Evolutionary conservation across 2,888 invertebrate species (phyloP), one percentile per base, ranked within the genome.

Genomic region (Adelognathus sp.): DNA sequence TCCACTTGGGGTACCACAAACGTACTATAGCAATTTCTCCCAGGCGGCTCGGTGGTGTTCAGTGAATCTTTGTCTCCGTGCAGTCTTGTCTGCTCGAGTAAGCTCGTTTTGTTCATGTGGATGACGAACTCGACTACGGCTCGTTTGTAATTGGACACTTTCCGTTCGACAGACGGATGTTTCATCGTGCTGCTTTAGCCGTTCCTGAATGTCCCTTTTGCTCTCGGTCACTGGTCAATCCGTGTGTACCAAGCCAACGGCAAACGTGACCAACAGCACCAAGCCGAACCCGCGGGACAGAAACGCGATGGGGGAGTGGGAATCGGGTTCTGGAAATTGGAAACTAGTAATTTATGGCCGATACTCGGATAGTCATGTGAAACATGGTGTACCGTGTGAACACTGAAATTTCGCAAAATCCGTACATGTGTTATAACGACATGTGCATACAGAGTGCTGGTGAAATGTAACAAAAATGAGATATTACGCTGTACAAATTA

Each of bases 341-440:
- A 88, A 89, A 86, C 86, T 82, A 67, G 86, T 88, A 89, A 89
- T 89, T 88, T 88, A 89, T 86, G 86, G 84, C 75, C 83, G 39
- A 82, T 46, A 27, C 31, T 52, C 31, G 69, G 27, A 56, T 41
- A 24, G 27, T 14, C 50, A n/a, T 58, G 64, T 44, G 50, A 56
- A 67, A 76, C 71, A 71, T 71, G 33, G 50, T 66, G 64, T 66
- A 58, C 50, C 31, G 29, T 33, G 54, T 39, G 73, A 46, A 41
- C 39, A 50, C 31, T 27, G 29, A 50, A 52, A 54, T 69, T 46
- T 21, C 67, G 56, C 56, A 54, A 27, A 60, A 52, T 60, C 44
- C 64, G 46, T 64, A 58, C 27, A 56, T 24, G n/a, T 18, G 16
- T 33, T 16, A 69, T 21, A 61, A 52, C n/a, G n/a, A n/a, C n/a